Conservation (phyloP, 53 echinoderm and acorn worm genomes). For the Holothuria leucospilota region DNA sequence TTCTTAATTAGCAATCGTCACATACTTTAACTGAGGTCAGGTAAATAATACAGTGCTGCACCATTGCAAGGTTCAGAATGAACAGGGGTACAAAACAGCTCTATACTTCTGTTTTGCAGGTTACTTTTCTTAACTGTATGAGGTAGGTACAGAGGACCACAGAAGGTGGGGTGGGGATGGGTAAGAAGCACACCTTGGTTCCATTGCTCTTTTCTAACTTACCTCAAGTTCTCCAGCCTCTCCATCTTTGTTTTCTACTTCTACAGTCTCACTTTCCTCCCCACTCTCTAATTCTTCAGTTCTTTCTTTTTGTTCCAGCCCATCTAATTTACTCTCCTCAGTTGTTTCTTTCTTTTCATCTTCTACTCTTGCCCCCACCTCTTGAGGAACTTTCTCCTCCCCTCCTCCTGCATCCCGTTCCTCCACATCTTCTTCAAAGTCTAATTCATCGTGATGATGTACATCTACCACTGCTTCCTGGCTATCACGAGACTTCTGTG, state of each 20-base stretch:
- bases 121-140: no score
- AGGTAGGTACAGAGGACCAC: no score
- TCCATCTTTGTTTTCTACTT: conserved; percentile 60
- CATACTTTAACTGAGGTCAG: no score
- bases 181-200: no score
- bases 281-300: conserved; percentile 26
- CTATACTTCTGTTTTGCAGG: no score
- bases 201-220: not conserved
- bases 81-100: no score
- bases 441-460: conserved; percentile 91
- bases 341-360: conserved; percentile 6
- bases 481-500: not conserved
- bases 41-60: no score
- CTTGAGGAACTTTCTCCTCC: conserved; percentile 39
- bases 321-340: not conserved
- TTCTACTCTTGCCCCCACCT: not conserved
- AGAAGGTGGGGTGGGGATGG: no score
- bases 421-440: conserved; percentile 93
- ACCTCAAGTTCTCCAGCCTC: conserved; percentile 57
- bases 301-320: not conserved
- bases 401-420: conserved; percentile 68
- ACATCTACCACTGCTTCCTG: conserved; percentile 74
- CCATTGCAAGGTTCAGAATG: no score
- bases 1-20: no score
- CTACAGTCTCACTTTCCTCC: conserved; percentile 51